Conservation (phyloP, 2,888 invertebrate species). For the Mythimna pallens region DNA sequence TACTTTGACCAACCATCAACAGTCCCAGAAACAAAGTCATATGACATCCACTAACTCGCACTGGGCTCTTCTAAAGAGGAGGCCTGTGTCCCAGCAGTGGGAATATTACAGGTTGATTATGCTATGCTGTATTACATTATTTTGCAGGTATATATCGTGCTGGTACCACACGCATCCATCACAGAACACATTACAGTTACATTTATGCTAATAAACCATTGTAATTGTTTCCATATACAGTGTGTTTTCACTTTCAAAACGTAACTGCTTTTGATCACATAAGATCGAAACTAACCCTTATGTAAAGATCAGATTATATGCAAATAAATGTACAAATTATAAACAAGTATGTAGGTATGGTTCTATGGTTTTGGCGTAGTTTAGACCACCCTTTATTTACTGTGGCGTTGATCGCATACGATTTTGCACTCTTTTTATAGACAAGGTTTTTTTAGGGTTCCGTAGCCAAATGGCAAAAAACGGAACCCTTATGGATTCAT, state of each 20-base stretch:
- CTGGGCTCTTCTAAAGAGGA: background rate
- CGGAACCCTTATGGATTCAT: too few relatives aligned
- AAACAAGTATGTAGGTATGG: too few relatives aligned
- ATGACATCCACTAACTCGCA: background rate
- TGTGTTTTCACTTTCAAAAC: slow-evolving; percentile 76
- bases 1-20: too few relatives aligned
- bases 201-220: slow-evolving; percentile 69
- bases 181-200: slow-evolving; percentile 61
- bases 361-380: background rate
- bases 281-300: slow-evolving; percentile 55
- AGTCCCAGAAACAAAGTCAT: background rate
- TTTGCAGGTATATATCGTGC: slow-evolving; percentile 30
- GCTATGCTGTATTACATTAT: slow-evolving; percentile 23
- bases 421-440: too few relatives aligned
- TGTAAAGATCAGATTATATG: slow-evolving; percentile 32
- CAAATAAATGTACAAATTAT: background rate
- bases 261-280: slow-evolving; percentile 66
- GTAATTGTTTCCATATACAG: slow-evolving; percentile 68
- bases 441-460: too few relatives aligned
- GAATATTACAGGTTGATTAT: background rate
- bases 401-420: too few relatives aligned
- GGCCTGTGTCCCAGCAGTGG: background rate
- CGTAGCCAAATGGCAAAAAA: too few relatives aligned
- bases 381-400: background rate
- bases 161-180: slow-evolving; percentile 40